Conservation (phyloP, 2,797 vertebrate species). For the Remorina albescens region DNA sequence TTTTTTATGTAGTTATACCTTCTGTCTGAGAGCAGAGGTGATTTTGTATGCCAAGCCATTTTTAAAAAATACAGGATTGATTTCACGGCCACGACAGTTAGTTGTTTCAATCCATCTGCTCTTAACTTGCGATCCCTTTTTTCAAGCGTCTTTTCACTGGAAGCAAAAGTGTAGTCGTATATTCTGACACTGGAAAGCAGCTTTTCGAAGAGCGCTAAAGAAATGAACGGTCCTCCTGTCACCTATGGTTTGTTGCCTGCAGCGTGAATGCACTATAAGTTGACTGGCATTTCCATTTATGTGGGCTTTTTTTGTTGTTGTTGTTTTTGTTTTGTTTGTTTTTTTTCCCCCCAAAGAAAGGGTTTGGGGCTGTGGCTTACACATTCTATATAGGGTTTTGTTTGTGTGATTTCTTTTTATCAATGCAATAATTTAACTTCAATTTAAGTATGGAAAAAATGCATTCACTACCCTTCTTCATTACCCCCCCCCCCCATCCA, state of each 20-base stretch:
- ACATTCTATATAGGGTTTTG: neutral
- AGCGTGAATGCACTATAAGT: conserved; percentile 5
- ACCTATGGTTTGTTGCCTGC: conserved; percentile 14
- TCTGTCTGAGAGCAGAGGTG: too few relatives aligned
- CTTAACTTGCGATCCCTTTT: neutral
- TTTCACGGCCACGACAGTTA: neutral
- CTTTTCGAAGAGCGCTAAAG: neutral
- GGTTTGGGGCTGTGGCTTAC: neutral
- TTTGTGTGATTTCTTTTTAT: conserved; percentile 11
- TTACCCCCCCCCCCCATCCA: conserved; percentile 7
- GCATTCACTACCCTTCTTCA: conserved; percentile 15
- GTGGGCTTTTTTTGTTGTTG: too few relatives aligned
- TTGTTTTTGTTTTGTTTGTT: too few relatives aligned
- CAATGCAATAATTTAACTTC: conserved; percentile 21
- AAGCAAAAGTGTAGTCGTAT: neutral
- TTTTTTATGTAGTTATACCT: too few relatives aligned
- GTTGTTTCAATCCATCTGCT: too few relatives aligned
- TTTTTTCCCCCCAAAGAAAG: conserved; percentile 33
- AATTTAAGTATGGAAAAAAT: conserved; percentile 14
- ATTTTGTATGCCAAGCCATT: too few relatives aligned
- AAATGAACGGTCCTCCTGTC: neutral
- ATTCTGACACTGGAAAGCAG: neutral
- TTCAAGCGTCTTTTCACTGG: neutral
- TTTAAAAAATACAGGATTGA: too few relatives aligned
- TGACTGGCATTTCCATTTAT: conserved; percentile 40